Percentiles rank a stretch among this genome's conserved stretches.
phyloP scores from a whole-genome alignment of 23 tunicate genomes.

The Oikopleura vanhoeffeni region DNA sequence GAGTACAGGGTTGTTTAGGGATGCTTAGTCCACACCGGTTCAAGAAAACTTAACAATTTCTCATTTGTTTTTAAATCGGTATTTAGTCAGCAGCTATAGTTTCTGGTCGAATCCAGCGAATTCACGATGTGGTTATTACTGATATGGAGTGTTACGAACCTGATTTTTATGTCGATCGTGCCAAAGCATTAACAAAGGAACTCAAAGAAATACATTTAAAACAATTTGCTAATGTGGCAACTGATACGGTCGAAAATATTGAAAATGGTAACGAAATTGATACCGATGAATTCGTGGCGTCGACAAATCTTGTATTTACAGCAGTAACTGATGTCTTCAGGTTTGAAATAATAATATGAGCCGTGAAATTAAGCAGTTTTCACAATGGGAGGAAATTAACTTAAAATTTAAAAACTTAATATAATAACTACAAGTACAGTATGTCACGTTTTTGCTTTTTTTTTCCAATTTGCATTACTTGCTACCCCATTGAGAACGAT shows the following conservation, averaged over 20 bases:
- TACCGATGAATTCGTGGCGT: not conserved
- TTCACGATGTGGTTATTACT: not conserved
- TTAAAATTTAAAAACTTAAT: no score
- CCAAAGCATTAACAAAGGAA: not conserved
- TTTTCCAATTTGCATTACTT: no score
- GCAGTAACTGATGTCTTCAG: not conserved
- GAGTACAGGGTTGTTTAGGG: no score
- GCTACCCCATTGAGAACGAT: no score
- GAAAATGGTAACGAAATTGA: not conserved
- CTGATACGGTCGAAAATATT: not conserved
- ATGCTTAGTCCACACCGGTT: no score
- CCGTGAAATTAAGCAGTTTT: no score
- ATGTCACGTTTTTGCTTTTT: no score
- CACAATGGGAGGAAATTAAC: no score
- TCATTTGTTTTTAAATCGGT: not conserved
- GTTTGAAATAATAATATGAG: no score
- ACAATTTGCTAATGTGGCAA: not conserved
- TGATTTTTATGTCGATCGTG: not conserved
- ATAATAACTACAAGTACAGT: no score
- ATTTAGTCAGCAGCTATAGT: not conserved
- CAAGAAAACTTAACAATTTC: no score
- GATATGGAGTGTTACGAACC: not conserved
- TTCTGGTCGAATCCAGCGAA: not conserved
- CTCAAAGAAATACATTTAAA: not conserved
- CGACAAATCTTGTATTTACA: not conserved